Evolutionary conservation across 2,113 vertebrate species (phyloP), one percentile per base, ranked within the genome.

Genomic region (Hemibagrus wyckioides): DNA sequence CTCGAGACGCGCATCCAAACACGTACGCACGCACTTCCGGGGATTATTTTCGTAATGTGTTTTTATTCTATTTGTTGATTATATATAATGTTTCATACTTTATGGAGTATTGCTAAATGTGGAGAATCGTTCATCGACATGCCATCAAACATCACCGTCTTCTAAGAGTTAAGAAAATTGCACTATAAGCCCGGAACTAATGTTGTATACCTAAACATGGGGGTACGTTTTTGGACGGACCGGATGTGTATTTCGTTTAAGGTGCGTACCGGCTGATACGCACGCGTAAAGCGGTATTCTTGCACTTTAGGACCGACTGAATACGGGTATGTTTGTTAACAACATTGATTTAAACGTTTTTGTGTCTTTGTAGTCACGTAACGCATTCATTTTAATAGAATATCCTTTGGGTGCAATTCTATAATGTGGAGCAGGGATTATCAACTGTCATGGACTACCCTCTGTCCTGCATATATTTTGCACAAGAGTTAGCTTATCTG

Each of bases 11-110:
- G 10, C 85, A 57, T 33, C 48, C 54, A 63, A 86, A 80, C 77
- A 85, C 83, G 61, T 65, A 85, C 57, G 14, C 88, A 23, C 57
- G 52, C n/a, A 81, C 76, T 85, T 85, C 83, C 87, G 83, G 61
- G 19, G 13, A 76, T 6, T 14, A 44, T 61, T 76, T 52, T 86
- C 41, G 1, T 30, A 41, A 2, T 17, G 36, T 36, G 19, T 39
- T 59, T 76, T 52, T 0, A 36, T 79, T 33, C 10, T 1, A 54
- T 19, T 21, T 36, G 3, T 36, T 36, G 8, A 56, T 36, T 59
- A 41, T 2, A 36, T n/a, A 67, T 59, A 23, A n/a, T 21, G 0
- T 56, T 69, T 0, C 1, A 52, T 36, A 15, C 0, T 13, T 79
- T 63, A 23, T 6, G 28, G 23, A 56, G 41, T 48, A 3, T 44